Conservation (phyloP, 2,113 vertebrate species). For the Cavia porcellus region DNA sequence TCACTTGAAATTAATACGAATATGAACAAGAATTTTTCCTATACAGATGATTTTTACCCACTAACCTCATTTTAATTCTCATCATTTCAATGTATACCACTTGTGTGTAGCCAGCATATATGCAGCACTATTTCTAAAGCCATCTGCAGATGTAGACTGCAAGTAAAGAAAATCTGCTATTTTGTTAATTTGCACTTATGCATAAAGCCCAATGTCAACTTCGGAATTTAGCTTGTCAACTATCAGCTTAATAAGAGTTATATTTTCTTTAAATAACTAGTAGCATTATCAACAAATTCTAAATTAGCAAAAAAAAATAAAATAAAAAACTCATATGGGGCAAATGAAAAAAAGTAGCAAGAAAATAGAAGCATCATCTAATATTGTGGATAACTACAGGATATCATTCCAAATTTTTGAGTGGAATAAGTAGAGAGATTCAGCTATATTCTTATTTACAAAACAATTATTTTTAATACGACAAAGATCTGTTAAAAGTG, state of each 20-base stretch:
- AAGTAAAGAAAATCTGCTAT: background rate
- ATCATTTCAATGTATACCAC: background rate
- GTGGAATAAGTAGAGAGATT: background rate
- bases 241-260: background rate
- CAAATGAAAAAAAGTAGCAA: background rate
- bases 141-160: background rate
- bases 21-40: background rate
- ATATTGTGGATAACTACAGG: background rate
- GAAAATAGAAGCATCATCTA: background rate
- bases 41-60: background rate
- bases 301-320: background rate
- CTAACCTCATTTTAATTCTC: background rate
- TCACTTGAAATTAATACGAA: background rate
- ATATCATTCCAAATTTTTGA: background rate
- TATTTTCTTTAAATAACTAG: background rate
- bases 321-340: background rate
- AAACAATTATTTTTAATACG: background rate
- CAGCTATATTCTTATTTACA: background rate
- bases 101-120: background rate
- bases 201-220: background rate
- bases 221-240: background rate
- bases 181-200: background rate
- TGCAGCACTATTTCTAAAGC: background rate
- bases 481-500: background rate
- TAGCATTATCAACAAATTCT: background rate